Percentiles rank a stretch among this genome's conserved stretches.
phyloP scores from a whole-genome alignment of 1,140 invertebrate genomes.

The Leptopilina boulardi region DNA sequence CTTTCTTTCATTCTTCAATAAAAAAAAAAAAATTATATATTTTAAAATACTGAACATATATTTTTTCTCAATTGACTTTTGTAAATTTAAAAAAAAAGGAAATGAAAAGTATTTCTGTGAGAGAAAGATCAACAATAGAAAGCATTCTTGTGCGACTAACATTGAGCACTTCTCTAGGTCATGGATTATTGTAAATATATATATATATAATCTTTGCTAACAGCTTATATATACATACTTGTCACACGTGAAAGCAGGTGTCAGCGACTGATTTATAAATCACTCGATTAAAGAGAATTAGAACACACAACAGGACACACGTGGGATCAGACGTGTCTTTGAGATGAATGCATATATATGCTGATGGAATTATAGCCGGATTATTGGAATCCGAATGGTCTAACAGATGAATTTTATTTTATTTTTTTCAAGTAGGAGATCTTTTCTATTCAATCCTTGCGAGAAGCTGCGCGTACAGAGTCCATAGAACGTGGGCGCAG shows the following conservation, averaged over 20 bases:
- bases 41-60: too few species aligned
- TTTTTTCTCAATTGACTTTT: too few species aligned
- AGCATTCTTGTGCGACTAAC: not conserved
- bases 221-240: constrained; percentile 26
- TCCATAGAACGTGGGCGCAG: too few species aligned
- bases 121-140: not conserved
- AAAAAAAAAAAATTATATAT: not conserved
- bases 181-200: too few species aligned
- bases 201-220: constrained; percentile 23
- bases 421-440: constrained; percentile 23
- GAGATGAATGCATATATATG: not conserved
- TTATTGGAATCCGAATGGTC: constrained; percentile 8
- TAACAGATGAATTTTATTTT: constrained; percentile 15
- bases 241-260: constrained; percentile 27
- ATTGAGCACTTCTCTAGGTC: constrained; percentile 5
- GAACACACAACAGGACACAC: not conserved
- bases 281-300: constrained; percentile 27
- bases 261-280: constrained; percentile 17
- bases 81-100: not conserved
- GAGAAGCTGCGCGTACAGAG: too few species aligned
- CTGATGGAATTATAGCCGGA: constrained; percentile 20
- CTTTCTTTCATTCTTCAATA: not conserved
- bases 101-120: not conserved
- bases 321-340: not conserved
- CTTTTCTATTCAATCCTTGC: too few species aligned